Evolutionary conservation across 2,113 vertebrate genomes (phyloP).

Genomic region (Phylloscopus trochiloides): DNA sequence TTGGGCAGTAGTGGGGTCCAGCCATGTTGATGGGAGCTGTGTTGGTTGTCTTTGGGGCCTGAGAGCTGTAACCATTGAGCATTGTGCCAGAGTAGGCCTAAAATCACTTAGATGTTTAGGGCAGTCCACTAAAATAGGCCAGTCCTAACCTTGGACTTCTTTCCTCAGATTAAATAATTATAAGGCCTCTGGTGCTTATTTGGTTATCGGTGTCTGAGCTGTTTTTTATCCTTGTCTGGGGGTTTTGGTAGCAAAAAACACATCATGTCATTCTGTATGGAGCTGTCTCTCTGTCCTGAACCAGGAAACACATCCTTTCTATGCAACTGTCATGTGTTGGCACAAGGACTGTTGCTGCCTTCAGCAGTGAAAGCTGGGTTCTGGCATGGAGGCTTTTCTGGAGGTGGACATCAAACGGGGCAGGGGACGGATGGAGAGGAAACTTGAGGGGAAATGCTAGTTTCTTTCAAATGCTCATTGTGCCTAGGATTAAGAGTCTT

Average conservation of each 20-base stretch:
- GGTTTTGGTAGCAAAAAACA: neutral
- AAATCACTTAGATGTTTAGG: neutral
- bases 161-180: neutral
- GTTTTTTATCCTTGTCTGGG: neutral
- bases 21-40: rapidly evolving
- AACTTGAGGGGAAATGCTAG: neutral
- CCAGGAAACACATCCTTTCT: neutral
- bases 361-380: neutral
- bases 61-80: neutral
- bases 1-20: neutral
- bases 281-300: neutral
- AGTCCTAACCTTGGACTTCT: neutral
- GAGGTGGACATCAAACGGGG: neutral
- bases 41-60: neutral
- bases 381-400: neutral
- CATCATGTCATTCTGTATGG: neutral
- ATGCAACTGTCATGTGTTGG: neutral
- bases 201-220: rapidly evolving
- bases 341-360: neutral
- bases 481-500: neutral
- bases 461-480: neutral
- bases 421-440: neutral
- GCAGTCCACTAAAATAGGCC: neutral
- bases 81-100: neutral
- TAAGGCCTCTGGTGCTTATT: neutral